Conservation (phyloP, 2,888 invertebrate species). For the Morpho achilles region DNA sequence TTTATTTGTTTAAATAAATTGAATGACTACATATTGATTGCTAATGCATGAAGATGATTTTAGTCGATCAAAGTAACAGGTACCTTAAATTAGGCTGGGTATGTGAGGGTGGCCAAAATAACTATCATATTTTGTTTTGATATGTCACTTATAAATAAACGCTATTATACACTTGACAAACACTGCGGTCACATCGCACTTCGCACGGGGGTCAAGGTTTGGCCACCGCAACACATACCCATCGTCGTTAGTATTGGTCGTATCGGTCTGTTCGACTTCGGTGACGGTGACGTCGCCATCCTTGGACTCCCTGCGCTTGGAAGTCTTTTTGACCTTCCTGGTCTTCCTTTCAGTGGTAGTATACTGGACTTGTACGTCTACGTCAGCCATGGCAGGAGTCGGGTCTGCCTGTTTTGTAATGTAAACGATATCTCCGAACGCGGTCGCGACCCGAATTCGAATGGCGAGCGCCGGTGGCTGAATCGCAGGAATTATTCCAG, state of each 20-base stretch:
- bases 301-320: constrained; percentile 87
- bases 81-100: constrained; percentile 77
- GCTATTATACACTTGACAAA: constrained; percentile 58
- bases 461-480: constrained; percentile 73
- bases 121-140: constrained; percentile 11
- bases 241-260: constrained; percentile 83
- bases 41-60: too few species aligned
- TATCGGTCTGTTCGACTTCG: constrained; percentile 85
- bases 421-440: constrained; percentile 68
- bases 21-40: too few species aligned
- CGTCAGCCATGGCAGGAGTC: constrained; percentile 88
- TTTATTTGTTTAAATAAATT: too few species aligned
- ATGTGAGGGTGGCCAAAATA: constrained; percentile 73
- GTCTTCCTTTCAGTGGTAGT: constrained; percentile 93
- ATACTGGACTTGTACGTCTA: constrained; percentile 91
- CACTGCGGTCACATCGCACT: constrained; percentile 51
- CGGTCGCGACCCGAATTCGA: constrained; percentile 79
- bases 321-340: constrained; percentile 92
- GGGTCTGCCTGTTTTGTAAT: constrained; percentile 42
- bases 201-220: constrained; percentile 48
- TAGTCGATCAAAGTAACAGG: constrained; percentile 1
- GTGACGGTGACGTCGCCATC: constrained; percentile 90
- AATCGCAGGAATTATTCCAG: constrained; percentile 79
- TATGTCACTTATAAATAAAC: constrained; percentile 28
- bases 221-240: constrained; percentile 91